Evolutionary conservation across 1,140 invertebrate genomes (phyloP).

Genomic region (Microplitis demolitor): DNA sequence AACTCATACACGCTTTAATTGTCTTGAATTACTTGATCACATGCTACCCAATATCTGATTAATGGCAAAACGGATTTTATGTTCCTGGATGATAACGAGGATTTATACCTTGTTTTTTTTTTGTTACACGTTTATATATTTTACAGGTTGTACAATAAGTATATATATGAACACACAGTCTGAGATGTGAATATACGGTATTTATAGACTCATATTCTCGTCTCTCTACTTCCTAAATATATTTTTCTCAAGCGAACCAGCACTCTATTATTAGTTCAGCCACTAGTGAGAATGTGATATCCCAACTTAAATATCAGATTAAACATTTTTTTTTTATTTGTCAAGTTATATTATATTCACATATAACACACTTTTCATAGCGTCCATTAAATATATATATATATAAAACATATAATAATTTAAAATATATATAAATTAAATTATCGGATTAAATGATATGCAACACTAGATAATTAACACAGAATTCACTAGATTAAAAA

Average conservation of each 20-base stretch:
- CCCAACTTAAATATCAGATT: not conserved
- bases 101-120: no score
- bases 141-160: not conserved
- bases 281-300: constrained; percentile 6
- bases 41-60: constrained; percentile 4
- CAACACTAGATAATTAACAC: no score
- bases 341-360: no score
- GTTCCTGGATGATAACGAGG: no score
- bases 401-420: no score
- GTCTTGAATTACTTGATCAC: constrained; percentile 27
- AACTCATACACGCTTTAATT: constrained; percentile 22
- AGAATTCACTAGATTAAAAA: no score
- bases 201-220: constrained; percentile 36
- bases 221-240: not conserved
- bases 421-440: no score
- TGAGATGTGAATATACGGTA: constrained; percentile 23
- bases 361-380: no score
- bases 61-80: no score
- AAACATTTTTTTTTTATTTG: not conserved
- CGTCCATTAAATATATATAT: no score
- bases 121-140: not conserved
- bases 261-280: constrained; percentile 10
- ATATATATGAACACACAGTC: not conserved
- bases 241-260: constrained; percentile 9
- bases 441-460: no score